Evolutionary conservation across 1,140 invertebrate genomes (phyloP), one percentile per base, ranked within the genome.

Genomic region (Lerema accius): DNA sequence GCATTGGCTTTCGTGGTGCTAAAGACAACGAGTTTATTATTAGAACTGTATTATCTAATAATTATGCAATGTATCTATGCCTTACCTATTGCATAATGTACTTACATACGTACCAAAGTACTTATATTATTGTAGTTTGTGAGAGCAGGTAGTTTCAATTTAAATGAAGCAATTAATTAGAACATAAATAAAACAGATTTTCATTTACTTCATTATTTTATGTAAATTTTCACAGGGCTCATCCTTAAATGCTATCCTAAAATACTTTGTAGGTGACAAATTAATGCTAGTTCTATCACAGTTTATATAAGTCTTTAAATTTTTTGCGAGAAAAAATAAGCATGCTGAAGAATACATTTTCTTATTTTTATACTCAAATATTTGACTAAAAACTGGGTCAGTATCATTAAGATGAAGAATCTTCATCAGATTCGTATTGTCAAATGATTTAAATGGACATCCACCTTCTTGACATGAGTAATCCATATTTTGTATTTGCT

Each of bases 371-470:
- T 82, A 65, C 49, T 80, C 65, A 62, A 65, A 73, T 50, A 89
- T 83, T 79, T 82, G 63, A 67, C 66, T 66, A 42, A 73, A 48
- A n/a, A 77, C 10, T 10, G 60, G 10, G 11, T 79, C 61, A 37
- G 46, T 49, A 23, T 63, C 51, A 19, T 58, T 16, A 19, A 77
- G 13, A 35, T 76, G 55, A n/a, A 73, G 49, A 48, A 59, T 60
- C 51, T 69, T 55, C 48, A 82, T 66, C 66, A 94, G 78, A 56
- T 79, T 81, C 60, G 79, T 63, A 26, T 49, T 61, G 64, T 94
- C 92, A 82, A 93, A 94, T 69, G 91, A 88, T 71, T 91, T 92
- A 59, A 94, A 94, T 3, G 93, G 93, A 67, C 93, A 94, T 19
- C 93, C 93, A 48, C 93, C 93, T 86, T 94, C 93, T 49, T 89